A percentile compares a stretch with the other conserved stretches of the same genome.
Evolutionary conservation across 2,888 invertebrate species (phyloP).

Genomic region (Plebejus argus): DNA sequence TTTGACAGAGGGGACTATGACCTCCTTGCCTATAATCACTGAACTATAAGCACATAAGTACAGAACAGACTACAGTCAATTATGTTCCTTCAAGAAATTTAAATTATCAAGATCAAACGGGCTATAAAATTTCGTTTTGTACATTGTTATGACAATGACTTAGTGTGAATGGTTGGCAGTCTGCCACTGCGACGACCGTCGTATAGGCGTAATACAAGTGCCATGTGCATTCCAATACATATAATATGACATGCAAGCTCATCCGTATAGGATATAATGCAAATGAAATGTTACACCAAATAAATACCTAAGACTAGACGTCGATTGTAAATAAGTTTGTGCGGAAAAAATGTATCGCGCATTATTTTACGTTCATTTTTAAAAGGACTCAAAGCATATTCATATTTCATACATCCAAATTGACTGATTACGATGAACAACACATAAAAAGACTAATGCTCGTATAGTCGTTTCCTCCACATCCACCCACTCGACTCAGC

Average conservation of each 20-base stretch:
- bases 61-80: neutral
- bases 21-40: too few relatives aligned
- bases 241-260: neutral
- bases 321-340: neutral
- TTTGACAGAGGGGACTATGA: too few relatives aligned
- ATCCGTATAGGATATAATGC: neutral
- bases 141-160: slow-evolving; percentile 17
- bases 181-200: neutral
- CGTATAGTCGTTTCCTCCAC: too few relatives aligned
- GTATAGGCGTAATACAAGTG: slow-evolving; percentile 19
- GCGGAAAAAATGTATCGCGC: neutral
- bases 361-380: neutral
- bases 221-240: slow-evolving; percentile 5
- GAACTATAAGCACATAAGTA: too few relatives aligned
- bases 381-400: too few relatives aligned
- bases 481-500: too few relatives aligned
- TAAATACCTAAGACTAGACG: neutral
- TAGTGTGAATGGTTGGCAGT: slow-evolving; percentile 8
- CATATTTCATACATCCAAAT: too few relatives aligned
- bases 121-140: slow-evolving; percentile 3
- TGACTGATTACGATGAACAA: too few relatives aligned
- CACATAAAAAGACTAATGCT: too few relatives aligned
- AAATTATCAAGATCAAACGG: slow-evolving; percentile 19
- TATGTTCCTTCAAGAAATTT: neutral
- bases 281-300: neutral